These are phyloP conservation scores for Pterois miles DNA, from an alignment of 2,797 vertebrate species.

Conservation along the genomic window DNA sequence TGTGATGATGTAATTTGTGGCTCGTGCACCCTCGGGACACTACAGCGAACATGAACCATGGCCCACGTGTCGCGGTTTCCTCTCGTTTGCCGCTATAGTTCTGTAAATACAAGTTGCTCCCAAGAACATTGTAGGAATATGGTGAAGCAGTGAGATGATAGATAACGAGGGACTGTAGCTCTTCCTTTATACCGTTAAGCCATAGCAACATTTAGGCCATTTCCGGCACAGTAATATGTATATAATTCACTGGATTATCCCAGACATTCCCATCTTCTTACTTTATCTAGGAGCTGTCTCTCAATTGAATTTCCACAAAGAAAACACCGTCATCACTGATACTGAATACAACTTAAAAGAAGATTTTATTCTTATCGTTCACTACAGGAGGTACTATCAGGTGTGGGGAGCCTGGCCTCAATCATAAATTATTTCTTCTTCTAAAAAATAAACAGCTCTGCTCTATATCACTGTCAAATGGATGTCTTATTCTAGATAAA, in stretches of 20 bases:
- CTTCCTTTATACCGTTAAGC: neutral
- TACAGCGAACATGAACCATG: too few relatives aligned
- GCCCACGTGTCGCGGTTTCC: too few relatives aligned
- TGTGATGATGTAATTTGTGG: too few relatives aligned
- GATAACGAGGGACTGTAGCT: neutral
- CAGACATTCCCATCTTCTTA: neutral
- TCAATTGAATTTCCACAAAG: too few relatives aligned
- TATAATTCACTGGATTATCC: neutral
- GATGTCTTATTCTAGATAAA: neutral
- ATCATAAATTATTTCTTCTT: neutral
- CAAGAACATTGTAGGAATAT: accelerated
- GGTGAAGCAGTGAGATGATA: neutral
- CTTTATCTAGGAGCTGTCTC: neutral
- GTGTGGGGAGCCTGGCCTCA: neutral
- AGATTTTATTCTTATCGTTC: neutral
- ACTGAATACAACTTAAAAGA: neutral
- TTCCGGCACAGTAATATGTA: neutral
- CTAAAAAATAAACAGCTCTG: neutral
- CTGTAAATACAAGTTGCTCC: too few relatives aligned
- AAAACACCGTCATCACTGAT: neutral
- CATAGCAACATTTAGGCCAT: neutral
- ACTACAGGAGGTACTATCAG: neutral
- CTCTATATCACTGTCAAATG: neutral
- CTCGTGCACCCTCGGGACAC: too few relatives aligned
- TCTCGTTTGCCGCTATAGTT: too few relatives aligned